Evolutionary conservation across 2,113 vertebrate species (phyloP).

Genomic region (Petrocephalus microphthalmus): DNA sequence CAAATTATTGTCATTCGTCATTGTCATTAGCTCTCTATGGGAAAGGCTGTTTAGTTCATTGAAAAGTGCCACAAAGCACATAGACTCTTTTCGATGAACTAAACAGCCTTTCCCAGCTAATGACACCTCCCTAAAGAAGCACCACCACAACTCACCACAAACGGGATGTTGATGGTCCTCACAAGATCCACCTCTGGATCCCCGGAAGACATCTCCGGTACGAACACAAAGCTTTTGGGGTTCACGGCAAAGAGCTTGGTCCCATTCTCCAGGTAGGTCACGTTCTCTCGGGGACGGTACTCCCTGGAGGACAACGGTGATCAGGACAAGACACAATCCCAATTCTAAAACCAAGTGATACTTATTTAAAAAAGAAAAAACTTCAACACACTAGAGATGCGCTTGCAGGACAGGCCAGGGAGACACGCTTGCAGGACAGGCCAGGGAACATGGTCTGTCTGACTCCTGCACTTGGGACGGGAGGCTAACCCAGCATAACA

Average conservation of each 20-base stretch:
- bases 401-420: background rate
- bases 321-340: background rate
- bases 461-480: background rate
- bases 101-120: background rate
- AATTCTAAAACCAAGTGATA: background rate
- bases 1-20: background rate
- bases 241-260: constrained; percentile 82
- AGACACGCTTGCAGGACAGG: background rate
- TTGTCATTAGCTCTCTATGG: too few species aligned
- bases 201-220: constrained; percentile 75
- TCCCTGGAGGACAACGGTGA: constrained; percentile 60
- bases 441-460: background rate
- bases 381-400: background rate
- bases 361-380: background rate
- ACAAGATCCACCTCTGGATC: constrained; percentile 74
- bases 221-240: constrained; percentile 83
- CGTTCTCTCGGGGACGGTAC: constrained; percentile 73
- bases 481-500: background rate
- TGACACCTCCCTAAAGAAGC: background rate
- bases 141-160: constrained; percentile 67
- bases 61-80: too few species aligned
- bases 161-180: constrained; percentile 84
- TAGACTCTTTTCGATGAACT: background rate
- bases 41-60: too few species aligned
- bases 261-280: constrained; percentile 84